These are phyloP conservation scores for Trichogramma dendrolimi DNA, from an alignment of 2,888 invertebrate species.

Conservation along the genomic window DNA sequence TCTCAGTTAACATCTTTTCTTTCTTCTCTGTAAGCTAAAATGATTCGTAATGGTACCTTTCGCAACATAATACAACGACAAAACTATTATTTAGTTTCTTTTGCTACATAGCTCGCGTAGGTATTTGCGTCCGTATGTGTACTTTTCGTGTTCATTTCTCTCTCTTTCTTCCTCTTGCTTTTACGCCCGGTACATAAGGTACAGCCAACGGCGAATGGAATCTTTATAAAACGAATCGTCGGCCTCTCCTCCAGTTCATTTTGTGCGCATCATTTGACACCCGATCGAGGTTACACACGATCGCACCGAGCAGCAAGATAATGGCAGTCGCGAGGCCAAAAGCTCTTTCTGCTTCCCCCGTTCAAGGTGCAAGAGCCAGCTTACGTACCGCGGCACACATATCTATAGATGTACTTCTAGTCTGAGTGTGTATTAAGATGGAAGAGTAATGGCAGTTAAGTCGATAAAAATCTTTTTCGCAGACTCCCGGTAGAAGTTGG, in stretches of 20 bases:
- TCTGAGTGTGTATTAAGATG: constrained; percentile 24
- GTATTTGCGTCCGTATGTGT: not conserved
- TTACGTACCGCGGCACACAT: too few species aligned
- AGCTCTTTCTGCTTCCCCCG: too few species aligned
- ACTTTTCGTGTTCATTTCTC: constrained; percentile 1
- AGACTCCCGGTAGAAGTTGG: too few species aligned
- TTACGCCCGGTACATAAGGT: not conserved
- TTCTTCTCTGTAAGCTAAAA: too few species aligned
- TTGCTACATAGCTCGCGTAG: not conserved
- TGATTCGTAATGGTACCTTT: too few species aligned
- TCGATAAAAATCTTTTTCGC: constrained; percentile 1
- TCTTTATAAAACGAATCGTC: constrained; percentile 40
- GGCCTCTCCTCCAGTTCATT: constrained; percentile 42
- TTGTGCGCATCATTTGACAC: constrained; percentile 50
- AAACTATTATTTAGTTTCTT: too few species aligned
- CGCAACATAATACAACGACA: too few species aligned
- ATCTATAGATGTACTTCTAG: too few species aligned
- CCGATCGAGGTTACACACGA: constrained; percentile 37
- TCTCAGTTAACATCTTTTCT: too few species aligned
- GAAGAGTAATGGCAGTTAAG: constrained; percentile 14
- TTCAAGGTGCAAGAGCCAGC: too few species aligned
- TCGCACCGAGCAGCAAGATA: constrained; percentile 30
- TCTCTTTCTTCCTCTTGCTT: not conserved
- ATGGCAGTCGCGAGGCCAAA: not conserved
- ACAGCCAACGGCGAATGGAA: too few species aligned